Conservation (phyloP, 2,797 vertebrate genomes). For the Pampus argenteus region DNA sequence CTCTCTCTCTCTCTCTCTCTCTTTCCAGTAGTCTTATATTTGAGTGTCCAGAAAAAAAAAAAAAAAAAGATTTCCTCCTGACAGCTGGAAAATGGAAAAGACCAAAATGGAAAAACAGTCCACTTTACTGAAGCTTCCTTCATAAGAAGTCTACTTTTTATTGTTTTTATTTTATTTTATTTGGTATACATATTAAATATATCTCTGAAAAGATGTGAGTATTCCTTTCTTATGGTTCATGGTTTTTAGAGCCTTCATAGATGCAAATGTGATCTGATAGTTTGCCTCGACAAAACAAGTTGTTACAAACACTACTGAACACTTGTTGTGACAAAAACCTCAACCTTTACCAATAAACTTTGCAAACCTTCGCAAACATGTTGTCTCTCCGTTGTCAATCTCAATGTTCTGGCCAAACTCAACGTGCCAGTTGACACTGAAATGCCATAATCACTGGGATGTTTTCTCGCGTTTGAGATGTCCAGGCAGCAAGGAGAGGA, state of each 20-base stretch:
- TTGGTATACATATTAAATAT: not conserved
- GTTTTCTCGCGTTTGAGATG: constrained; percentile 75
- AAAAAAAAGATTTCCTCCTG: constrained; percentile 62
- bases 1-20: constrained; percentile 76
- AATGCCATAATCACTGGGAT: constrained; percentile 80
- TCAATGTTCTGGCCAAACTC: constrained; percentile 63
- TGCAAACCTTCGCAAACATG: constrained; percentile 69
- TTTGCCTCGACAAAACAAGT: constrained; percentile 47
- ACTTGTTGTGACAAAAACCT: constrained; percentile 61
- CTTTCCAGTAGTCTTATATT: constrained; percentile 64
- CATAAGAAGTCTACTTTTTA: constrained; percentile 21
- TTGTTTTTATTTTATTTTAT: too few species aligned
- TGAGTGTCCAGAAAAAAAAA: constrained; percentile 74
- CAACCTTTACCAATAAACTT: constrained; percentile 67
- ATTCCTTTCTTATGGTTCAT: constrained; percentile 12
- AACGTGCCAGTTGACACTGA: constrained; percentile 81
- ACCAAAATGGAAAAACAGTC: constrained; percentile 47
- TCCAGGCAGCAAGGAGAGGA: constrained; percentile 71
- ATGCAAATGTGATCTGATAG: constrained; percentile 63
- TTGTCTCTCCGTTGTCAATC: constrained; percentile 75
- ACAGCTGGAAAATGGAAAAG: constrained; percentile 55
- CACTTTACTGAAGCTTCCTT: constrained; percentile 16
- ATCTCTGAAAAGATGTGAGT: not conserved
- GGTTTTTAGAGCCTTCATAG: constrained; percentile 21
- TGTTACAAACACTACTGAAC: constrained; percentile 54